Base-by-base conservation (phyloP, 1,140 invertebrate species). In the Cheumatopsyche charites region DNA sequence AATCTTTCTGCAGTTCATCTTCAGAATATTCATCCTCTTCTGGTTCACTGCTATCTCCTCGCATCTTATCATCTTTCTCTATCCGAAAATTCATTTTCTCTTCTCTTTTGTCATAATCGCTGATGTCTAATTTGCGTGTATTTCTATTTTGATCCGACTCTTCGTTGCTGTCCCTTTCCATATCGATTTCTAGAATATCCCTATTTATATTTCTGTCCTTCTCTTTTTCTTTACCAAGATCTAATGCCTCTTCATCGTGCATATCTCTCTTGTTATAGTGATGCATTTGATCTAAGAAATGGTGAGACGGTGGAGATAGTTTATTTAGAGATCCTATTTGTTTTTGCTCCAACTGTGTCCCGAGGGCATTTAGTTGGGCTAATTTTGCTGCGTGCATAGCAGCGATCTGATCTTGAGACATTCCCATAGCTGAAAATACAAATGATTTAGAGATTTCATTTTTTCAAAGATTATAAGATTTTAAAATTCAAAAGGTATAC, bases 311-410 rank as follows among this genome's bases (percentile, higher is more conserved):
- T 0, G 82, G 83, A 0, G 83, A 80, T 1, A 82, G 80, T 15
- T 82, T 82, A 80, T 83, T 83, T 68, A 72, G 63, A n/a, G 82
- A 82, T 25, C 47, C 25, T 6, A 82, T 81, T 0, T 79, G 82
- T 66, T 85, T 85, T 65, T 82, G 78, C 67, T 88, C 87, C 78
- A 89, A 85, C 77, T 88, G 86, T 72, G 86, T 79, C 5, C 86
- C 88, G 82, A 91, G 85, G 0, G 88, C 89, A 77, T 87, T 90
- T 78, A 91, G 82, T 69, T 92, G 90, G 1, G 89, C 89, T 76
- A 92, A 82, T 80, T 92, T 92, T 15, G 88, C 87, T 1, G 87
- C 87, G 74, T 89, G 88, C 74, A 88, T 84, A 1, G 88, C 87
- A 73, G 85, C 86, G 7, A 84, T 83, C 67, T 87, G 86, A 25